phyloP scores from a whole-genome alignment of 2,888 invertebrate species.

The Platypus cylindrus region DNA sequence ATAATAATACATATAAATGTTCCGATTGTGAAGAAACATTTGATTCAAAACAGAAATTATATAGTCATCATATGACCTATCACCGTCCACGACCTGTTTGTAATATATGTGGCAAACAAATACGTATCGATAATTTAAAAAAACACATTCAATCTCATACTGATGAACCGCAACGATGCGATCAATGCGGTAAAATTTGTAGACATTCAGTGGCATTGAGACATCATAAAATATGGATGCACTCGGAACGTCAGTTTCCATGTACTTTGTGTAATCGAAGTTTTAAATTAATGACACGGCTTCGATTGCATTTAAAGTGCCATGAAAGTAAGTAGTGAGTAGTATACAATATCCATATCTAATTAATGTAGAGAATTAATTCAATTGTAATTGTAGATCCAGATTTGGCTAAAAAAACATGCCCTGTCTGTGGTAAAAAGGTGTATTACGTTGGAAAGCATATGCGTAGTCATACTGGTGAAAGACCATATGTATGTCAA shows the following conservation, averaged over 20 bases:
- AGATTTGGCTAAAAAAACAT: conserved; percentile 23
- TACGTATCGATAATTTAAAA: conserved; percentile 17
- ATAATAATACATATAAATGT: conserved; percentile 17
- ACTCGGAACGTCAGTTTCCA: conserved; percentile 21
- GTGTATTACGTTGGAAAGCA: conserved; percentile 24
- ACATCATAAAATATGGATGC: conserved; percentile 24
- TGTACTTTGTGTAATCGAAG: conserved; percentile 27
- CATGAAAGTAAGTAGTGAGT: too few relatives aligned
- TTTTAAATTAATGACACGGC: conserved; percentile 24
- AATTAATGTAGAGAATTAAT: too few relatives aligned
- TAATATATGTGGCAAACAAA: conserved; percentile 26
- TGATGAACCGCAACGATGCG: conserved; percentile 23
- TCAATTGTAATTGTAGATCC: conserved; percentile 22
- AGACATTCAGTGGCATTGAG: conserved; percentile 27
- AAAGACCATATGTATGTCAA: conserved; percentile 22
- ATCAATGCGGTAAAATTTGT: conserved; percentile 23
- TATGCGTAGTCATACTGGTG: conserved; percentile 25
- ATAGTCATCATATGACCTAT: conserved; percentile 20
- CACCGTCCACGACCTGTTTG: conserved; percentile 25
- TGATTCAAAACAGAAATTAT: conserved; percentile 14
- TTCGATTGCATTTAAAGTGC: conserved; percentile 23
- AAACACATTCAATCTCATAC: conserved; percentile 23
- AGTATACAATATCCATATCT: too few relatives aligned
- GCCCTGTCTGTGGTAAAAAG: conserved; percentile 25
- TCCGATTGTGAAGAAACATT: conserved; percentile 21